A percentile compares a stretch with the other conserved stretches of the same genome.
These are phyloP conservation scores for Drosophila parabipectinata DNA, from an alignment of 1,140 invertebrate species.

Conservation along the genomic window DNA sequence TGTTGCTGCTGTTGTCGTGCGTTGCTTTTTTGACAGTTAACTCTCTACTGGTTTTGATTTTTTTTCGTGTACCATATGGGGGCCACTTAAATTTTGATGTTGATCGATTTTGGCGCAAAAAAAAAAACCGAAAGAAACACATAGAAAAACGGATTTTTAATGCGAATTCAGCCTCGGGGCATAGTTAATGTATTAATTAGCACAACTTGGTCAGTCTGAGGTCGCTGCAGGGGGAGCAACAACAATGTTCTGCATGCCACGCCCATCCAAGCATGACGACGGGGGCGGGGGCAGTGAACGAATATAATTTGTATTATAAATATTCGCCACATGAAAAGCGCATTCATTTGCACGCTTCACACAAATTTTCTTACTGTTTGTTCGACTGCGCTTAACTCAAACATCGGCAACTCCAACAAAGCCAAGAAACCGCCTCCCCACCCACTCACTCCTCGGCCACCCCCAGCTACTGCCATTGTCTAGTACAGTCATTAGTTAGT, in stretches of 20 bases:
- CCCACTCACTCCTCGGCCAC: slow-evolving; percentile 2
- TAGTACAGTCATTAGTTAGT: slow-evolving; percentile 44
- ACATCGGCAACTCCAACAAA: slow-evolving; percentile 13
- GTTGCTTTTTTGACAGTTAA: slow-evolving; percentile 41
- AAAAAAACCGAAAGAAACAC: slow-evolving; percentile 14
- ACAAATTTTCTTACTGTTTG: slow-evolving; percentile 20
- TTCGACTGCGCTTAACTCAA: slow-evolving; percentile 18
- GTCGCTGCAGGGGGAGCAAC: slow-evolving; percentile 11
- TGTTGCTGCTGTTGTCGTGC: slow-evolving; percentile 41
- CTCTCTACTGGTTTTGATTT: slow-evolving; percentile 43
- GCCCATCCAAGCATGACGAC: slow-evolving; percentile 24
- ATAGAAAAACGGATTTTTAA: slow-evolving; percentile 27
- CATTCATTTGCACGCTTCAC: slow-evolving; percentile 35
- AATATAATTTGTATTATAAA: slow-evolving; percentile 33
- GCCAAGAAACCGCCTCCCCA: neutral
- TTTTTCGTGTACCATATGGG: slow-evolving; percentile 29
- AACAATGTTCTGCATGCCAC: slow-evolving; percentile 14
- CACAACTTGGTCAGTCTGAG: slow-evolving; percentile 24
- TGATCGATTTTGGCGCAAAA: slow-evolving; percentile 33
- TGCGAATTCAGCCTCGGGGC: slow-evolving; percentile 36
- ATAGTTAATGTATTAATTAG: slow-evolving; percentile 50
- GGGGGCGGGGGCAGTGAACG: neutral
- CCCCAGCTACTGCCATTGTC: slow-evolving; percentile 42
- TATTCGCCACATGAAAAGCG: slow-evolving; percentile 32
- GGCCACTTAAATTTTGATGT: slow-evolving; percentile 27